phyloP scores from a whole-genome alignment of 2,797 vertebrate genomes.

The Eulemur albifrons region DNA sequence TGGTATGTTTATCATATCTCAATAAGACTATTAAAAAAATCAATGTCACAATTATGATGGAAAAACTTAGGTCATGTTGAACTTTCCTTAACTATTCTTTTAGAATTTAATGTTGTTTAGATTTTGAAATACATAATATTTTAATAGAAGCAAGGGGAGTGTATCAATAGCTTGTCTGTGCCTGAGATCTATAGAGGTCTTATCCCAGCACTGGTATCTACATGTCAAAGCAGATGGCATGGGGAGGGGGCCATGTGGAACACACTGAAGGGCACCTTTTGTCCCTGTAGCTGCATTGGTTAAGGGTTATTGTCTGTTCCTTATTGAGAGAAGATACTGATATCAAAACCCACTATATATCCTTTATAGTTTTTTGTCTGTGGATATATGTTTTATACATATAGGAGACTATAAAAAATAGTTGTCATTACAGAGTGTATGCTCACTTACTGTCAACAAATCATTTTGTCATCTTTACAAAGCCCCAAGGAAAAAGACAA shows the following conservation, averaged over 20 bases:
- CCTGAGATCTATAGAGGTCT: not conserved
- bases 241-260: not conserved
- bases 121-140: not conserved
- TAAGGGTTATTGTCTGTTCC: not conserved
- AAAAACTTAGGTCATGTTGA: not conserved
- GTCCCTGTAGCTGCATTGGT: not conserved
- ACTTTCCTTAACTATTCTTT: not conserved
- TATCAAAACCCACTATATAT: not conserved
- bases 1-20: not conserved
- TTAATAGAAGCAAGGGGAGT: not conserved
- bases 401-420: conserved; percentile 17
- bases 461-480: conserved; percentile 50
- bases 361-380: not conserved
- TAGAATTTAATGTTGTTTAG: not conserved
- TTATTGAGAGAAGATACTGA: not conserved
- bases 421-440: not conserved
- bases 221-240: not conserved
- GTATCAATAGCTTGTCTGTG: not conserved
- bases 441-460: conserved; percentile 27
- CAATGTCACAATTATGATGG: not conserved
- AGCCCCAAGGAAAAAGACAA: conserved; percentile 28
- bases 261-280: not conserved
- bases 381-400: not conserved
- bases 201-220: not conserved
- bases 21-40: not conserved